Conservation (phyloP, 2,113 vertebrate species). For the Lethenteron reissneri region DNA sequence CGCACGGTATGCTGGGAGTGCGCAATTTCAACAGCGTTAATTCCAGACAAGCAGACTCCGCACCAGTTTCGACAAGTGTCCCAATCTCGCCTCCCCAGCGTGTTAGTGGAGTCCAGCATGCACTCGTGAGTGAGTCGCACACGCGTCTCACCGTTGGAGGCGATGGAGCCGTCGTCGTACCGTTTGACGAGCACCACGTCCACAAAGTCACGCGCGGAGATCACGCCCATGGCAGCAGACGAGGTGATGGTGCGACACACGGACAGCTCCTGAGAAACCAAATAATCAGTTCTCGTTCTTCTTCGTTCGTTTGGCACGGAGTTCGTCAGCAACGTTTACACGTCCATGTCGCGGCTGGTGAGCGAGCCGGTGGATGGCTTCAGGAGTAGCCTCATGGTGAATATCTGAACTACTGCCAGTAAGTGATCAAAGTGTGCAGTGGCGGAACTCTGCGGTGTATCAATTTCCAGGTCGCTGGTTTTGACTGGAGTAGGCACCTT, state of each 20-base stretch:
- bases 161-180: constrained; percentile 49
- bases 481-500: no score
- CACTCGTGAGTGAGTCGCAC: background rate
- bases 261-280: constrained; percentile 27
- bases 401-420: background rate
- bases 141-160: constrained; percentile 46
- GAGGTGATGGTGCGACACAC: constrained; percentile 56
- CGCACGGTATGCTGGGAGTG: no score
- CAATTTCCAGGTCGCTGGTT: no score
- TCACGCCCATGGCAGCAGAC: constrained; percentile 66
- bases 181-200: constrained; percentile 48
- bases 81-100: background rate
- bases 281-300: constrained; percentile 7
- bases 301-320: background rate
- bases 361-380: background rate
- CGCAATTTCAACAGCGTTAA: no score
- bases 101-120: background rate
- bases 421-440: background rate
- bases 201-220: constrained; percentile 75
- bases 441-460: background rate
- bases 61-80: background rate
- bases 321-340: background rate
- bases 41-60: no score
- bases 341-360: background rate
- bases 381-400: background rate